Conservation (phyloP, 2,113 vertebrate genomes). For the Calonectris borealis region DNA sequence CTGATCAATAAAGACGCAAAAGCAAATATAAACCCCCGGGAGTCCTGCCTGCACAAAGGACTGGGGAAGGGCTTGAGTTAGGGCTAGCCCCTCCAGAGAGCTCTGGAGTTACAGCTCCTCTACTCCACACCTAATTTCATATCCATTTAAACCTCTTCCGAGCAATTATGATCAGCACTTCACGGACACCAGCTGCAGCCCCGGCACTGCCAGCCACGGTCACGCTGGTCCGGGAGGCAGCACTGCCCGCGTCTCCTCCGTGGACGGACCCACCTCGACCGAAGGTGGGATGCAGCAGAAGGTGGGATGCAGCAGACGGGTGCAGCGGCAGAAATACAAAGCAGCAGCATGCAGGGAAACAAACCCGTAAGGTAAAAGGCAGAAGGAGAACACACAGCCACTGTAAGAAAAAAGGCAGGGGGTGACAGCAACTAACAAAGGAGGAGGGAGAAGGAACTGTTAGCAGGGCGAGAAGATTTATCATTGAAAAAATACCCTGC, state of each 20-base stretch:
- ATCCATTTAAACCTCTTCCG: neutral
- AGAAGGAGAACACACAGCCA: neutral
- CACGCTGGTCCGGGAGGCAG: neutral
- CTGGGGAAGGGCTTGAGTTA: neutral
- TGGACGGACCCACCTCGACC: rapidly evolving
- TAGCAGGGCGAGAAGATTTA: neutral
- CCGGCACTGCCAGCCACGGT: neutral
- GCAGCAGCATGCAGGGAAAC: neutral
- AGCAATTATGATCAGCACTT: neutral
- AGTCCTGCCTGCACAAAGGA: neutral
- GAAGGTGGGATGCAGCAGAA: neutral
- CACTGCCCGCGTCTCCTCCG: rapidly evolving
- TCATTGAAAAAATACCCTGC: neutral
- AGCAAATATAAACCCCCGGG: neutral
- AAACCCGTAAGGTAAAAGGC: neutral
- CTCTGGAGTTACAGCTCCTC: neutral
- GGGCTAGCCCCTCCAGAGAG: neutral
- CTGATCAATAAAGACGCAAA: neutral
- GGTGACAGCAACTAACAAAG: neutral
- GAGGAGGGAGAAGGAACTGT: neutral
- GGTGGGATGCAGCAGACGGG: neutral
- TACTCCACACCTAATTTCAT: neutral
- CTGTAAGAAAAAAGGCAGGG: neutral
- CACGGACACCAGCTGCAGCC: neutral
- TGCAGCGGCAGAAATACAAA: neutral